Conservation (phyloP, 2,888 invertebrate genomes). For the Phytoseiulus persimilis region DNA sequence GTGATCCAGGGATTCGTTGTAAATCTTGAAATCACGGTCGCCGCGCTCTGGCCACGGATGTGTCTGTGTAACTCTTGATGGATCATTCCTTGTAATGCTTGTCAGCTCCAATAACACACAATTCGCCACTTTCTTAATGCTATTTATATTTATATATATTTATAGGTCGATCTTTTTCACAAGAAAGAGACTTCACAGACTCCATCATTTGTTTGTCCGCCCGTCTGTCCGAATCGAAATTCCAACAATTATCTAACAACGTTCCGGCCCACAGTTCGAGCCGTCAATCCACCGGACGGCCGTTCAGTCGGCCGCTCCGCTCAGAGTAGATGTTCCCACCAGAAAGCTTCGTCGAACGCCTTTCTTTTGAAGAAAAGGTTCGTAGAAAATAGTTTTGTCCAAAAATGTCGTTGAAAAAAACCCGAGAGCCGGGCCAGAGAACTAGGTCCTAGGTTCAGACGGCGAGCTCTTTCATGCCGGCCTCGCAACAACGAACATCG, state of each 20-base stretch:
- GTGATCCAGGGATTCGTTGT: neutral
- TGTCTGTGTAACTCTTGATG: neutral
- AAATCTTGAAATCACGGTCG: neutral
- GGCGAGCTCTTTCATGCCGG: neutral
- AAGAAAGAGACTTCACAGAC: neutral
- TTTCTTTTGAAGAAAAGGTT: neutral
- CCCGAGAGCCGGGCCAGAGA: no score
- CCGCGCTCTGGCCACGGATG: neutral
- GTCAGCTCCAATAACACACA: neutral
- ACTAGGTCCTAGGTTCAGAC: no score
- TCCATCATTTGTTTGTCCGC: neutral
- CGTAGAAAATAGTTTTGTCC: neutral
- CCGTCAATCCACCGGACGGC: neutral
- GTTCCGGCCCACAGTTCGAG: neutral
- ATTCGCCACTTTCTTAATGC: neutral
- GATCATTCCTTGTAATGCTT: neutral
- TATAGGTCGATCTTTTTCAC: neutral
- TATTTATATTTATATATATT: constrained; percentile 5
- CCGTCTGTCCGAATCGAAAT: neutral
- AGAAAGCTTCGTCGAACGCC: neutral
- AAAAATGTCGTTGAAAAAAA: no score
- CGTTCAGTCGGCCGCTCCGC: neutral
- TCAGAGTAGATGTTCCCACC: neutral
- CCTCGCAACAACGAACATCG: neutral
- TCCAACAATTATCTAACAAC: neutral